phyloP scores from a whole-genome alignment of 2,113 vertebrate genomes.

The Rhadina sibilatrix region DNA sequence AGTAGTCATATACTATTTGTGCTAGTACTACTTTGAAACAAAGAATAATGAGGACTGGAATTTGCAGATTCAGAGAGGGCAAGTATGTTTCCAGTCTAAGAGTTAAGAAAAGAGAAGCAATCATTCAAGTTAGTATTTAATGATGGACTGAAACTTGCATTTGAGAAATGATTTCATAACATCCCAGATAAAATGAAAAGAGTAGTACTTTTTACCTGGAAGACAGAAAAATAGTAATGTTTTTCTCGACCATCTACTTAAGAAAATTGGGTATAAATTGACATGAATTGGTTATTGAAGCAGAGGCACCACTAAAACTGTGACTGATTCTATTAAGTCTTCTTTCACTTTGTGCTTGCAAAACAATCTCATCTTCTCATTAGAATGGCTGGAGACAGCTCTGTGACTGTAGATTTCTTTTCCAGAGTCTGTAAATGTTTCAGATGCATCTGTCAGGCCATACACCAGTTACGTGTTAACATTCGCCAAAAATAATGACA shows the following conservation, averaged over 20 bases:
- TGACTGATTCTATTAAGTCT: not conserved
- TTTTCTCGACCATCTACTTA: slow-evolving; percentile 10
- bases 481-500: not conserved
- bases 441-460: not conserved
- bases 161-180: not conserved
- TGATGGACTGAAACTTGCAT: not conserved
- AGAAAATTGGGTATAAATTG: not conserved
- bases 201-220: not conserved
- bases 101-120: not conserved
- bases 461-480: not conserved
- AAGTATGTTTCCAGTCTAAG: not conserved
- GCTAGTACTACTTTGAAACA: not conserved
- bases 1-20: not conserved
- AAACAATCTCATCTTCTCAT: not conserved
- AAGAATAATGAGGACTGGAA: not conserved
- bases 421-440: not conserved
- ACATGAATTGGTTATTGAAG: slow-evolving; percentile 7
- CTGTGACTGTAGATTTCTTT: not conserved
- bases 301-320: not conserved
- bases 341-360: not conserved
- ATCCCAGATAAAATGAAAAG: not conserved
- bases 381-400: not conserved
- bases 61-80: not conserved
- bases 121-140: not conserved
- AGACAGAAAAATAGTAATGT: not conserved